A percentile compares a stretch with the other conserved stretches of the same genome.
Conservation (phyloP, 1,140 invertebrate genomes). For the Papilio polytes region DNA sequence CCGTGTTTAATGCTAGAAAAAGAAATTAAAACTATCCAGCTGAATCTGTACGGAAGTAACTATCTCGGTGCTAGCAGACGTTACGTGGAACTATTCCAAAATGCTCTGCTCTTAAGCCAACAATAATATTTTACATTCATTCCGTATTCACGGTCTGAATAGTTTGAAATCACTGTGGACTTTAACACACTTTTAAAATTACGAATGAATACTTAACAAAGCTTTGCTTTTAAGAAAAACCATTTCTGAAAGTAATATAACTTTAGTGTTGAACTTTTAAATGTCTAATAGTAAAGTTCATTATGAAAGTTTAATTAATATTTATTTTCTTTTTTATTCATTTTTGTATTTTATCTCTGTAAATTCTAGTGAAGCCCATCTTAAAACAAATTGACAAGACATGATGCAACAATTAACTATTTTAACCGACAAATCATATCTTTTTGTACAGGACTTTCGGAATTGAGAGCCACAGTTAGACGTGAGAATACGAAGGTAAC, state of each 20-base stretch:
- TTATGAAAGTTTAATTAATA: neutral
- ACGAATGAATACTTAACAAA: slow-evolving; percentile 29
- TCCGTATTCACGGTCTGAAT: slow-evolving; percentile 35
- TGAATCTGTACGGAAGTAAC: slow-evolving; percentile 37
- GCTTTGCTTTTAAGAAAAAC: slow-evolving; percentile 4
- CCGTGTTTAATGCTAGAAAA: slow-evolving; percentile 24
- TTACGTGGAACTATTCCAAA: slow-evolving; percentile 39
- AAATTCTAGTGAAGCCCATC: no score
- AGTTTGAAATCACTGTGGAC: slow-evolving; percentile 37
- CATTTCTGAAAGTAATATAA: neutral
- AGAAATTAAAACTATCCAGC: slow-evolving; percentile 34
- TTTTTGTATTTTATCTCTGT: no score
- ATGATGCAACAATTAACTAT: neutral
- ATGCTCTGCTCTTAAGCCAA: slow-evolving; percentile 36
- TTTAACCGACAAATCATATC: no score
- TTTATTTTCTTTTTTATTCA: neutral
- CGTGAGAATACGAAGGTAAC: neutral
- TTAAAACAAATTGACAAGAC: neutral
- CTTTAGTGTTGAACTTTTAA: slow-evolving; percentile 4
- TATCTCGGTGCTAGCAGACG: slow-evolving; percentile 31
- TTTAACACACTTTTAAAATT: slow-evolving; percentile 41
- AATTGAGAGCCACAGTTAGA: neutral
- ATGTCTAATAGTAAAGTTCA: slow-evolving; percentile 6
- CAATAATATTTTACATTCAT: slow-evolving; percentile 41
- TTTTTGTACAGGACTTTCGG: neutral